Percentiles rank a stretch among this genome's conserved stretches.
These are phyloP conservation scores for Budorcas taxicolor DNA, from an alignment of 2,113 vertebrate genomes.

Conservation along the genomic window DNA sequence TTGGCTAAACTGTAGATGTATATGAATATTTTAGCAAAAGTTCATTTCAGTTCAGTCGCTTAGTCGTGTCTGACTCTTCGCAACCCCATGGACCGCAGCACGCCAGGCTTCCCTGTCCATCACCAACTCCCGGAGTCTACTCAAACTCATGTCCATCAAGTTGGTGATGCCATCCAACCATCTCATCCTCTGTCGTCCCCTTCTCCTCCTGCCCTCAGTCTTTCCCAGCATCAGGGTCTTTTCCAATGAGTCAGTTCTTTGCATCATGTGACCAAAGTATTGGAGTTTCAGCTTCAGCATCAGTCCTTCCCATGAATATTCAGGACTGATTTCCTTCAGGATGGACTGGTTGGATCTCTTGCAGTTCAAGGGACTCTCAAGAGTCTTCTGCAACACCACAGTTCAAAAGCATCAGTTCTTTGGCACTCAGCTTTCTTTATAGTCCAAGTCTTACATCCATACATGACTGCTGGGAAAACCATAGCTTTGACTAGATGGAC, in stretches of 20 bases:
- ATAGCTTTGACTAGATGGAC: not conserved
- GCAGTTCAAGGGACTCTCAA: not conserved
- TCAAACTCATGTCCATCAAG: not conserved
- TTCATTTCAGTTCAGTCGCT: not conserved
- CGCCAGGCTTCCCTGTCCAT: not conserved
- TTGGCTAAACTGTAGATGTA: not conserved
- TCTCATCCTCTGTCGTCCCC: not conserved
- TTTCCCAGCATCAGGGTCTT: not conserved
- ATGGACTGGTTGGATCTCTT: not conserved
- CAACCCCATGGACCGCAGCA: not conserved
- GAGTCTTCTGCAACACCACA: not conserved
- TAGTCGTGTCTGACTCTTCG: fast-evolving
- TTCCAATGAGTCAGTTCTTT: not conserved
- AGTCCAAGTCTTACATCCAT: not conserved
- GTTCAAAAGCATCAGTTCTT: not conserved
- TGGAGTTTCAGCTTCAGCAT: not conserved
- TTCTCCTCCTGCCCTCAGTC: not conserved
- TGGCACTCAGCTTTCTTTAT: fast-evolving
- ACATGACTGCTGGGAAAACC: not conserved
- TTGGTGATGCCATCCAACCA: not conserved
- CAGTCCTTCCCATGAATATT: not conserved
- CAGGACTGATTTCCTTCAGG: not conserved
- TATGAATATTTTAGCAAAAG: not conserved
- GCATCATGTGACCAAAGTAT: not conserved
- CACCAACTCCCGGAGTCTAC: not conserved